A percentile compares a stretch with the other conserved stretches of the same genome.
phyloP scores from a whole-genome alignment of 2,888 invertebrate species.

The Leptothorax acervorum region DNA sequence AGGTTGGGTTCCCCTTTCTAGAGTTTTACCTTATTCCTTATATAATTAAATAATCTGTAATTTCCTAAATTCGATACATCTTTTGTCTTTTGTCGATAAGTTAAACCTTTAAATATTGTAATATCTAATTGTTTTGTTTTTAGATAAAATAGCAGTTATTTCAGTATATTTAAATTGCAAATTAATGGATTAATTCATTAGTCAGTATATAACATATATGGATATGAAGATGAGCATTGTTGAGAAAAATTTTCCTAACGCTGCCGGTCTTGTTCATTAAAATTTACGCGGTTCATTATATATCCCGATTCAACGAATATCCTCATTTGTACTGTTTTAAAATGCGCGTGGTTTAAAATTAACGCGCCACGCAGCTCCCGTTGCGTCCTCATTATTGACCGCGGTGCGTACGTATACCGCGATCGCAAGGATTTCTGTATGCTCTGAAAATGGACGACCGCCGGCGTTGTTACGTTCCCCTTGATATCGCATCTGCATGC shows the following conservation, averaged over 20 bases:
- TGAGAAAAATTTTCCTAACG: not conserved
- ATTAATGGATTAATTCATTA: not conserved
- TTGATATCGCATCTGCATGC: constrained; percentile 43
- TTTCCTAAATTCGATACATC: not conserved
- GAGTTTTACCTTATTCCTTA: too few relatives aligned
- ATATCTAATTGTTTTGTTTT: not conserved
- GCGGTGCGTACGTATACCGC: not conserved
- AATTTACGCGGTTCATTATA: constrained; percentile 11
- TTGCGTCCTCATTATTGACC: constrained; percentile 18
- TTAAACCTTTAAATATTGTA: not conserved
- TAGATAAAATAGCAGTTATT: not conserved
- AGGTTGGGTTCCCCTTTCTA: too few relatives aligned
- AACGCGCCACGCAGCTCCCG: not conserved
- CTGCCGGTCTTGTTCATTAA: not conserved
- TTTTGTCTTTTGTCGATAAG: not conserved
- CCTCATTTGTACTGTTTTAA: constrained; percentile 10
- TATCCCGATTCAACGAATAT: not conserved
- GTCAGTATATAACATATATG: not conserved
- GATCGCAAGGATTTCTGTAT: constrained; percentile 7
- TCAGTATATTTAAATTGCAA: not conserved
- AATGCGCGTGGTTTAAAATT: not conserved
- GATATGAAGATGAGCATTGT: not conserved
- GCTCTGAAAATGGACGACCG: constrained; percentile 11
- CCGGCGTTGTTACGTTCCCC: constrained; percentile 11
- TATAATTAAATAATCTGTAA: constrained; percentile 1